Percentiles rank a stretch among this genome's conserved stretches.
These are phyloP conservation scores for Scytalopus superciliaris DNA, from an alignment of 2,113 vertebrate genomes.

Conservation along the genomic window DNA sequence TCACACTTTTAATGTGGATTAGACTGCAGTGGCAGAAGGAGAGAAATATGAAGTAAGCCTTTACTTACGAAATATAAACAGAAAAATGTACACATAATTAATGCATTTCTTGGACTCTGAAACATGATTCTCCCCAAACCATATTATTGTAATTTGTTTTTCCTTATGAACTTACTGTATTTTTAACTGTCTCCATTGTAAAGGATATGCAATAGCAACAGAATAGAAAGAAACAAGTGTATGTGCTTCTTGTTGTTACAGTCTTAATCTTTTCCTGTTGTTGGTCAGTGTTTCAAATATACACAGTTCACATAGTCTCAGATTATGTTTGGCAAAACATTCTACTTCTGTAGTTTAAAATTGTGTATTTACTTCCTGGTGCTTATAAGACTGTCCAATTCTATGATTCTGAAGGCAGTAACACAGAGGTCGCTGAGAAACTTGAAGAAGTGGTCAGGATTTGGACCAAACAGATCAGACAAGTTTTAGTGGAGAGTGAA, in stretches of 20 bases:
- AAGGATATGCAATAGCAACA: background rate
- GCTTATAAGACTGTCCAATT: background rate
- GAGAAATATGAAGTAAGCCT: background rate
- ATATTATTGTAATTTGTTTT: background rate
- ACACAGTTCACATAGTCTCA: background rate
- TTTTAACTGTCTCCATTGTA: background rate
- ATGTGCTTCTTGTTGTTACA: background rate
- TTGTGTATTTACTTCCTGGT: background rate
- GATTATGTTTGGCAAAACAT: background rate
- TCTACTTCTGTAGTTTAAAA: background rate
- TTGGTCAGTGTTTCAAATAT: background rate
- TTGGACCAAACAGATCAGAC: constrained; percentile 82
- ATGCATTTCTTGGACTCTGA: background rate
- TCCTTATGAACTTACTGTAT: background rate
- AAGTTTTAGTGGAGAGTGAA: constrained; percentile 78
- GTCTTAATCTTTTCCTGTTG: background rate
- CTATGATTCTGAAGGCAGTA: constrained; percentile 66
- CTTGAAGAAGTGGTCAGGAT: constrained; percentile 71
- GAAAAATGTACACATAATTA: background rate
- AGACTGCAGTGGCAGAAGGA: background rate
- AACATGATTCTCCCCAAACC: background rate
- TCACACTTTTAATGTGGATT: background rate
- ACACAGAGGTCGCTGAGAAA: constrained; percentile 74
- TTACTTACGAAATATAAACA: background rate
- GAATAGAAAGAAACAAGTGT: background rate